These are phyloP conservation scores for Prunella himalayana DNA, from an alignment of 2,113 vertebrate species.

Conservation along the genomic window DNA sequence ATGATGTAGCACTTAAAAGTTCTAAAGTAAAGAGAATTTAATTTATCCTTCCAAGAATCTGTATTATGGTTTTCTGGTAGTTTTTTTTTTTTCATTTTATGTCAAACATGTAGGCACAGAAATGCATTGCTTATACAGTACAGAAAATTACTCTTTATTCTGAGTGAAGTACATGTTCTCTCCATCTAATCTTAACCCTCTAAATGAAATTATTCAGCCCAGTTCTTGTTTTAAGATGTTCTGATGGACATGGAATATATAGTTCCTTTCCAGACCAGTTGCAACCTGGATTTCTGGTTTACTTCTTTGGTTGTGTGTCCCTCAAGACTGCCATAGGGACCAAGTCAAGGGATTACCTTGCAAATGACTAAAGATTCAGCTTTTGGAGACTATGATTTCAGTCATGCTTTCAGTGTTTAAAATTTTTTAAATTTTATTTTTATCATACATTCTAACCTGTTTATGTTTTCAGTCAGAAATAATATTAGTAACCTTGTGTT, in stretches of 20 bases:
- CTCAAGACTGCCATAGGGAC: neutral
- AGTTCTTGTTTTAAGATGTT: neutral
- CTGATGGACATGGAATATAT: neutral
- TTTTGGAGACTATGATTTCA: neutral
- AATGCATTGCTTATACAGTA: neutral
- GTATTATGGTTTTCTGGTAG: neutral
- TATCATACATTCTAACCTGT: fast-evolving
- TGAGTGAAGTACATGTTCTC: neutral
- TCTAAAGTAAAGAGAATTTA: neutral
- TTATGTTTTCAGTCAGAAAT: neutral
- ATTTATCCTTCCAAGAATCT: neutral
- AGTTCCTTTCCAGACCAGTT: neutral
- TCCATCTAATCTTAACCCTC: neutral
- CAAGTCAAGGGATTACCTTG: neutral
- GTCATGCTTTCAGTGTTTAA: neutral
- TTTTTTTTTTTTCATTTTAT: neutral
- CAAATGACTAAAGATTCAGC: neutral
- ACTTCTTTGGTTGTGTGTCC: fast-evolving
- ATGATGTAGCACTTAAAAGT: neutral
- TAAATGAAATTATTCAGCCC: neutral
- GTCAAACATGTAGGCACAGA: neutral
- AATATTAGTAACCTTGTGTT: neutral
- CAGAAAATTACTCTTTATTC: neutral
- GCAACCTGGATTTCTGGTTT: neutral
- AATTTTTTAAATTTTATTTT: neutral